phyloP scores from a whole-genome alignment of 2,888 invertebrate genomes.

The Brenthis daphne region DNA sequence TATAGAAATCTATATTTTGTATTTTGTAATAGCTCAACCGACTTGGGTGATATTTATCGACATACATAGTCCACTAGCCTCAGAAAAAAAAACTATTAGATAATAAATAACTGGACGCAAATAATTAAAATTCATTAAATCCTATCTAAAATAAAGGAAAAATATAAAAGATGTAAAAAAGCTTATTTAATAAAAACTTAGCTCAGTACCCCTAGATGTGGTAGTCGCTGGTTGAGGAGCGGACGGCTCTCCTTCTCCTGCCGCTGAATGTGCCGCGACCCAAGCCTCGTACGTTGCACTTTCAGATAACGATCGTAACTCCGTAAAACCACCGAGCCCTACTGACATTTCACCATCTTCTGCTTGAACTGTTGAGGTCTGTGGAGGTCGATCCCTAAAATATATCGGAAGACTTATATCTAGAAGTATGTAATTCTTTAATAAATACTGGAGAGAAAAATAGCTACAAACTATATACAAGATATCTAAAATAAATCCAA shows the following conservation, averaged over 20 bases:
- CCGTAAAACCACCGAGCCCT: conserved; percentile 80
- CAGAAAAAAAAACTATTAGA: too few relatives aligned
- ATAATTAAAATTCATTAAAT: background rate
- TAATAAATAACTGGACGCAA: background rate
- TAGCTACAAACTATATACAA: too few relatives aligned
- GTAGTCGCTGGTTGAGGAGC: conserved; percentile 89
- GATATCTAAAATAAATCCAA: background rate
- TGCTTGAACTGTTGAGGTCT: conserved; percentile 71
- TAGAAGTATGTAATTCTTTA: too few relatives aligned
- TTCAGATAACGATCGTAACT: conserved; percentile 86
- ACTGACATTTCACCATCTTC: conserved; percentile 66
- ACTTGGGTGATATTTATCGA: too few relatives aligned
- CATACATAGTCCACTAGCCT: too few relatives aligned
- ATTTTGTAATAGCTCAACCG: too few relatives aligned
- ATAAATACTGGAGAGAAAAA: too few relatives aligned
- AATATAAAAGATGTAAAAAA: background rate
- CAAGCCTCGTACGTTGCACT: conserved; percentile 92
- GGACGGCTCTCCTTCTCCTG: conserved; percentile 91
- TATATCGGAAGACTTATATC: background rate
- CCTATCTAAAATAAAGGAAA: too few relatives aligned
- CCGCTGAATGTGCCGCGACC: conserved; percentile 91
- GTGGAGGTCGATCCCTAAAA: conserved; percentile 71
- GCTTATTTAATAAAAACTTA: background rate
- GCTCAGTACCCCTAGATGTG: conserved; percentile 84
- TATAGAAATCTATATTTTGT: too few relatives aligned